Percentiles rank a stretch among this genome's conserved stretches.
phyloP scores from a whole-genome alignment of 2,797 vertebrate genomes.

The Diplodus sargus region DNA sequence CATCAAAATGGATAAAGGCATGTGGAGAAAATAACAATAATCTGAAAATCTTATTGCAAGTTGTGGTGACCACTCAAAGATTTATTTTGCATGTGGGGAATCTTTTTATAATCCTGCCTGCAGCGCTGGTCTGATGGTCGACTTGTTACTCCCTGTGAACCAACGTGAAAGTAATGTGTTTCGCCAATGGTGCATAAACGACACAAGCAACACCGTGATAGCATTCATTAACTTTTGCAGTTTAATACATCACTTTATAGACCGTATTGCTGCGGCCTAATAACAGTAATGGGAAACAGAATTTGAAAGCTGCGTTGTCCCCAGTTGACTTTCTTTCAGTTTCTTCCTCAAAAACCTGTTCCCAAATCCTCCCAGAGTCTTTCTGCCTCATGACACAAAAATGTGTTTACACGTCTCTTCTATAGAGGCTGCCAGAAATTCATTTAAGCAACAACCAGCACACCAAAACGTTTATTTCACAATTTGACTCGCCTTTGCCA shows the following conservation, averaged over 20 bases:
- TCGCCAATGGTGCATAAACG: background rate
- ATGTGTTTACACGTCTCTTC: background rate
- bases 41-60: background rate
- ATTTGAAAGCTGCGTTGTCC: background rate
- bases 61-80: too few species aligned
- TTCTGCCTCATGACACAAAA: background rate
- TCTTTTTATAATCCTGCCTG: too few species aligned
- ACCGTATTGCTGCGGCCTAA: background rate
- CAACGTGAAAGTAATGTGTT: background rate
- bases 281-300: background rate
- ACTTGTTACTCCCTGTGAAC: background rate
- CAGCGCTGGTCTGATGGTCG: background rate
- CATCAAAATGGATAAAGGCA: background rate
- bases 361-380: background rate
- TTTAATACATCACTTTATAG: background rate
- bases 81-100: too few species aligned
- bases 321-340: background rate
- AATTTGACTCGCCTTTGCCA: background rate
- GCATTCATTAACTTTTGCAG: background rate
- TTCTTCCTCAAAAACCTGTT: background rate
- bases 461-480: background rate
- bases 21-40: background rate
- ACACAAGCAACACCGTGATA: too few species aligned
- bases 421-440: background rate
- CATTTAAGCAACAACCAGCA: background rate